phyloP scores from a whole-genome alignment of 2,888 invertebrate genomes.

The Standfussiana lucernea region DNA sequence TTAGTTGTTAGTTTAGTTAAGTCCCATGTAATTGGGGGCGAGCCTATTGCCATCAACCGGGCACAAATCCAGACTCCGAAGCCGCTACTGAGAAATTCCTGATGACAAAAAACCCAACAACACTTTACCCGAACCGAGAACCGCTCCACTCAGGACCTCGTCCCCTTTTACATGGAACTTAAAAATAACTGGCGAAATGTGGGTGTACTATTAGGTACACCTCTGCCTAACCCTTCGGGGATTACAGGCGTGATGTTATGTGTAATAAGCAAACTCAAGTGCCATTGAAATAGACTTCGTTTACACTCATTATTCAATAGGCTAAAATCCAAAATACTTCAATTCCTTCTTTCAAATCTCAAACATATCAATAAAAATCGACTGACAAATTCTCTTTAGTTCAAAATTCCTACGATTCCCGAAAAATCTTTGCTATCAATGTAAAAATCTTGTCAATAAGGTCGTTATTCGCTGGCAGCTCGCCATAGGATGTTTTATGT shows the following conservation, averaged over 20 bases:
- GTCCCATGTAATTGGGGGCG: too few relatives aligned
- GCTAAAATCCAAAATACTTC: background rate
- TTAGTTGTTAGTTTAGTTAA: too few relatives aligned
- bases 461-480: conserved; percentile 36
- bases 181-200: too few relatives aligned
- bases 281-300: background rate
- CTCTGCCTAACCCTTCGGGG: too few relatives aligned
- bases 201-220: too few relatives aligned
- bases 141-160: too few relatives aligned
- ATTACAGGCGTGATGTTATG: background rate
- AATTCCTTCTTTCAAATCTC: background rate
- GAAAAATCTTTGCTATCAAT: background rate
- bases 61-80: too few relatives aligned
- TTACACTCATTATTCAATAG: background rate
- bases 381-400: background rate
- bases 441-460: conserved; percentile 28
- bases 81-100: too few relatives aligned
- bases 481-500: conserved; percentile 38
- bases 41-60: too few relatives aligned
- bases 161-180: too few relatives aligned
- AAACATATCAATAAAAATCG: background rate
- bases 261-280: background rate
- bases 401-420: conserved; percentile 7
- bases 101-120: too few relatives aligned
- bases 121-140: too few relatives aligned